Percentiles rank a stretch among this genome's conserved stretches.
These are phyloP conservation scores for Cactoblastis cactorum DNA, from an alignment of 2,888 invertebrate genomes.

Conservation along the genomic window DNA sequence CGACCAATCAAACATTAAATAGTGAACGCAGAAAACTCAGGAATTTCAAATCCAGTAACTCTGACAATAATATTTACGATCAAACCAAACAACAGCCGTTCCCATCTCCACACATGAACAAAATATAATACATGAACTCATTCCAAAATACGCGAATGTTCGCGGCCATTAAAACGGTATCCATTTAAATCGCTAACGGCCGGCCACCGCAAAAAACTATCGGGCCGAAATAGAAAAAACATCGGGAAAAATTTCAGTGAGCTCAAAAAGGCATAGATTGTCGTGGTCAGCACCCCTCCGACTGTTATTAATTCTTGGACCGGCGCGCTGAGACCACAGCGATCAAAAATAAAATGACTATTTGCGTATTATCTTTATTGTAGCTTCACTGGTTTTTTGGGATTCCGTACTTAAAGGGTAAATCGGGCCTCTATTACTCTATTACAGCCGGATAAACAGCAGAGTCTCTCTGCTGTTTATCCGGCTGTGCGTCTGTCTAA, in stretches of 20 bases:
- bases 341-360: conserved; percentile 77
- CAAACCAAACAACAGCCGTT: neutral
- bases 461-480: no score
- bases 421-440: no score
- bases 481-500: no score
- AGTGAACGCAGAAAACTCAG: no score
- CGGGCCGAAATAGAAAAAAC: conserved; percentile 62
- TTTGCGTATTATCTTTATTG: conserved; percentile 68
- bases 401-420: no score
- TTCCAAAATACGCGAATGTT: conserved; percentile 21
- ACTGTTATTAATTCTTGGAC: conserved; percentile 74
- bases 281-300: conserved; percentile 58
- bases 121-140: neutral
- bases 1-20: no score
- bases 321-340: conserved; percentile 58
- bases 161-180: conserved; percentile 39
- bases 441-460: no score
- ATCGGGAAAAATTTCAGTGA: conserved; percentile 47
- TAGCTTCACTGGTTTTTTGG: conserved; percentile 47
- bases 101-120: neutral
- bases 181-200: conserved; percentile 56
- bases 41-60: no score
- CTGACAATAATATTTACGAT: no score
- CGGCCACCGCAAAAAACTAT: conserved; percentile 75
- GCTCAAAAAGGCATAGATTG: conserved; percentile 70